Base-by-base conservation (phyloP, 2,888 invertebrate species). In the Nesidiocoris tenuis region DNA sequence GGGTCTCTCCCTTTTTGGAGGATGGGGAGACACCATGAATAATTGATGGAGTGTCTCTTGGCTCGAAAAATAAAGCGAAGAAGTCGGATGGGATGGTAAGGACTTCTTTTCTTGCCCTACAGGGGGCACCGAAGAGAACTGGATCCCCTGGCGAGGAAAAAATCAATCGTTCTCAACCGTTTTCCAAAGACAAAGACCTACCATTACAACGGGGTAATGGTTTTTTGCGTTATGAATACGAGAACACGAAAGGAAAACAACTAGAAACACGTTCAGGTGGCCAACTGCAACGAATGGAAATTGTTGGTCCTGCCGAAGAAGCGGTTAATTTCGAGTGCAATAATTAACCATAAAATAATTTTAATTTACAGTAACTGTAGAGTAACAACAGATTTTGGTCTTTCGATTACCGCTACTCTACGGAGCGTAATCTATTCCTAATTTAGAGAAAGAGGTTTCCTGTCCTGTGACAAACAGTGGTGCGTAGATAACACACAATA, bases 11-110 rank as follows among this genome's bases (percentile, higher is more conserved):
- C 54, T 72, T 72, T 23, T 63, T 25, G 24, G 23, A 25, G n/a
- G 24, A 24, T 7, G 54, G 24, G 61, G 18, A 9, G 24, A 24
- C n/a, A 61, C 72, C 72, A 72, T 72, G 72, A 72, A 72, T 72
- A 72, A 72, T 72, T 72, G 72, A 72, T 72, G 63, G 72, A 70
- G 70, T 70, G 70, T 70, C 70, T 59, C 70, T 25, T 67, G 12
- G 39, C 39, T 39, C 67, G 55, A 67, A 67, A 67, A 67, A 39
- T n/a, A 56, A 17, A n/a, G 56, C 17, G 55, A 39, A 39, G 39
- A 39, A 39, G 39, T 39, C 12, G 39, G 39, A 3, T 7, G 39
- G 3, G 39, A 39, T 39, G 39, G 39, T 39, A 39, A 39, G 39
- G 39, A 39, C 39, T 39, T 39, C 39, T 39, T n/a, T 39, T 39